These are phyloP conservation scores for Ictalurus furcatus DNA, from an alignment of 2,113 vertebrate genomes.

Conservation along the genomic window DNA sequence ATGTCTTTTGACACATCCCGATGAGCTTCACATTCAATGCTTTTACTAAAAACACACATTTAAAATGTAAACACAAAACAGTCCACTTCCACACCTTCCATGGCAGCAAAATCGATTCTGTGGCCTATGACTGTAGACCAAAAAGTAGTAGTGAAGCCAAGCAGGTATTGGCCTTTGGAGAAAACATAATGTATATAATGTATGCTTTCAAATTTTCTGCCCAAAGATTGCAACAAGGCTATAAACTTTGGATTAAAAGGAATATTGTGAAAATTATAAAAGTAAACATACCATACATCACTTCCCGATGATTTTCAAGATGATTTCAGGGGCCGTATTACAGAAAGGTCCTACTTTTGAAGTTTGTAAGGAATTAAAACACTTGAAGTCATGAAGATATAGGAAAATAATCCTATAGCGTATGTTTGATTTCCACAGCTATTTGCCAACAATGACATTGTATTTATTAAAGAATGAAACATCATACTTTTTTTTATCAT, in stretches of 20 bases:
- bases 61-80: conserved; percentile 42
- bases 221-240: conserved; percentile 2
- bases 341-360: neutral
- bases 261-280: neutral
- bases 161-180: neutral
- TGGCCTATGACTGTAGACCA: neutral
- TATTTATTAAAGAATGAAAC: neutral
- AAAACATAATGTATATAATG: neutral
- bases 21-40: conserved; percentile 48
- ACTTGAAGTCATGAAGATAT: neutral
- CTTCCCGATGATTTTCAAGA: neutral
- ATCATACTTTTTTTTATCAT: neutral
- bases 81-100: conserved; percentile 32
- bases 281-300: neutral
- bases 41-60: conserved; percentile 46
- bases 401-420: neutral
- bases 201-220: neutral
- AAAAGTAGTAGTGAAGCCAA: neutral
- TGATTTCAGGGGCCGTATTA: neutral
- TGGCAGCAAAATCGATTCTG: conserved; percentile 47
- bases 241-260: neutral
- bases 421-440: neutral
- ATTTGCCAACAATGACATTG: neutral
- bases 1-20: conserved; percentile 4
- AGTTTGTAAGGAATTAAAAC: neutral